Evolutionary conservation across 2,797 vertebrate species (phyloP), one percentile per base, ranked within the genome.

Genomic region (Lagocephalus sceleratus): DNA sequence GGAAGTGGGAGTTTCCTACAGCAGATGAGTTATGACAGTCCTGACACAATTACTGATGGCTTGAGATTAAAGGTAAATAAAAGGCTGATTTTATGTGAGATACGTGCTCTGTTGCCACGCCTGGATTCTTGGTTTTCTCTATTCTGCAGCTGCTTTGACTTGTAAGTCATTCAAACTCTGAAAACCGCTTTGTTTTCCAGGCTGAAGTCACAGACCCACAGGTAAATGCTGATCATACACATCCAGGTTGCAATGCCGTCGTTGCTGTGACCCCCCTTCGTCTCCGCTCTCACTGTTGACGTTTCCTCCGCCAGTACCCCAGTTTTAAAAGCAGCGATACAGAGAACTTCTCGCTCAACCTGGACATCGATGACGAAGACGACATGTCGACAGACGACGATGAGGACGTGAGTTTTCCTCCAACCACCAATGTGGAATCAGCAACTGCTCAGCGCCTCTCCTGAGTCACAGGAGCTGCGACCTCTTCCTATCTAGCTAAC

Each of bases 291-390:
- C 26, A 42, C 12, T n/a, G 17, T 39, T 40, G 0, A 39, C 39
- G 32, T 60, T 35, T 55, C 57, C 2, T 63, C 47, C 51, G 11
- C 40, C 57, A 87, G 79, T 57, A 62, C 1, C 67, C 49, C 35
- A 73, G 78, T 67, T 25, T 86, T 23, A 91, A 89, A 81, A 83
- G 72, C 78, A 90, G 86, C 6, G 90, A 92, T 54, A 84, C 84
- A 0, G 90, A 92, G 47, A 91, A 91, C 71, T 75, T 86, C 54
- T 79, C 85, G 0, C 49, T 76, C 40, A 86, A 84, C 39, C 51
- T 84, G 61, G 91, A 87, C 42, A 22, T 82, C 1, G 88, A 90
- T 0, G 88, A 90, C 6, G 85, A 89, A 0, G 87, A 87, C 0
- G 84, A 89, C 16, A 29, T 79, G 74, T 85, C 76, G 6, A 87